Base-by-base conservation (phyloP, 1,140 invertebrate species). In the Whitmania pigra region DNA sequence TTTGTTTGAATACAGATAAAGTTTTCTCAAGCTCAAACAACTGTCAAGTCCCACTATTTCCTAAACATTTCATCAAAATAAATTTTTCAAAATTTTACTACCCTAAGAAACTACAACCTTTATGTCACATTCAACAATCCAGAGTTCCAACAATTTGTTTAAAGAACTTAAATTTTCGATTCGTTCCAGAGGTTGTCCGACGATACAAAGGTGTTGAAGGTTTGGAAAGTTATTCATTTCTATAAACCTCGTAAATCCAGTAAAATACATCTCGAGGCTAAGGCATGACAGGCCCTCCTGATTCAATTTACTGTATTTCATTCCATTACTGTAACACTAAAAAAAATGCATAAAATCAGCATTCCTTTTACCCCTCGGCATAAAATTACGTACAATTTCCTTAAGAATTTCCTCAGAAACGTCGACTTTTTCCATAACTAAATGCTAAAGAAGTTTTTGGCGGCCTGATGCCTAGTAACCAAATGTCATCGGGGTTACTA, bases 221-320 rank as follows among this genome's bases (percentile, higher is more conserved):
- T 80, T 79, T 2, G 80, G 80, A 74, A 82, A 82, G 67, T 77
- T 72, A 53, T 79, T 72, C 72, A 81, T 71, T 7, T 77, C 77
- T 63, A 77, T 73, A 13, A 82, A 75, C 25, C 75, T 71, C 18
- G 79, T 78, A 71, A 75, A 79, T 3, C 80, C 80, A 66, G 79
- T 79, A 72, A 82, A 82, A 71, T 81, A 82, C 78, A 80, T 80
- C 73, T 82, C 80, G 53, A 80, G 54, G 9, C 22, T 67, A 0
- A 71, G 75, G 71, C 54, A 75, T 69, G 31, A 77, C 70, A 27
- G 71, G 67, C 60, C 72, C 73, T 54, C 76, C 76, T 73, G 68
- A 15, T 70, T 55, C 25, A 80, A 55, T 53, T 78, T 77, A 67
- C 72, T 74, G 73, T 76, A 77, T 68, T 75, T 78, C 29, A 81